Evolutionary conservation across 2,888 invertebrate genomes (phyloP), one percentile per base, ranked within the genome.

Genomic region (Himalopsyche kuldschensis): DNA sequence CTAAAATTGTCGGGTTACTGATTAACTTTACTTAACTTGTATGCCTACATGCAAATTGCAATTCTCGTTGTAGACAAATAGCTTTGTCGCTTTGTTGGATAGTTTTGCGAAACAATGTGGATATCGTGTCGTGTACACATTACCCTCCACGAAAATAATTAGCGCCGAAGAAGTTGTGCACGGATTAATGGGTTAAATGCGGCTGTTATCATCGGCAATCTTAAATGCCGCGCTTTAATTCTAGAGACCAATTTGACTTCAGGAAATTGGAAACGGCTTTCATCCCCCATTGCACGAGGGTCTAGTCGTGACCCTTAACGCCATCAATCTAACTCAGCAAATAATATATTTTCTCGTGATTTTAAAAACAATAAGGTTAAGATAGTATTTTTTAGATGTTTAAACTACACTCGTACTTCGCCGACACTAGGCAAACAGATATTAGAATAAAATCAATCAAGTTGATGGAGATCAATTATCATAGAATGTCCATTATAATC

Each of bases 81-180:
- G 55, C 55, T 55, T 55, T 55, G 55, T 55, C 55, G 55, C 55
- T 55, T 55, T 15, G 55, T 55, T 55, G 55, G 24, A 55, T 20
- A 55, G 6, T 55, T 55, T 6, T 55, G 55, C 55, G 10, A 55
- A 55, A 55, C 55, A 55, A 55, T 55, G 55, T 24, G 41, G 55
- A 31, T 83, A 24, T 32, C 85, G 82, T 85, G 85, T 75, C 81
- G 10, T 31, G 31, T 69, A 20, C n/a, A 76, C 81, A 82, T 85
- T 84, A 85, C 79, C 85, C 85, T 85, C 80, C 27, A 80, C 41
- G 77, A 35, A 84, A 85, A 85, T 85, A 85, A 85, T 85, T 85
- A 85, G 79, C 84, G 81, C 81, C 31, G 81, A 78, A 75, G 27
- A 82, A 84, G 82, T 85, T 85, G 75, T 82, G 76, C 84, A 55